Percentiles rank a stretch among this genome's conserved stretches.
phyloP scores from a whole-genome alignment of 2,797 vertebrate genomes.

The Holocentrus rufus region DNA sequence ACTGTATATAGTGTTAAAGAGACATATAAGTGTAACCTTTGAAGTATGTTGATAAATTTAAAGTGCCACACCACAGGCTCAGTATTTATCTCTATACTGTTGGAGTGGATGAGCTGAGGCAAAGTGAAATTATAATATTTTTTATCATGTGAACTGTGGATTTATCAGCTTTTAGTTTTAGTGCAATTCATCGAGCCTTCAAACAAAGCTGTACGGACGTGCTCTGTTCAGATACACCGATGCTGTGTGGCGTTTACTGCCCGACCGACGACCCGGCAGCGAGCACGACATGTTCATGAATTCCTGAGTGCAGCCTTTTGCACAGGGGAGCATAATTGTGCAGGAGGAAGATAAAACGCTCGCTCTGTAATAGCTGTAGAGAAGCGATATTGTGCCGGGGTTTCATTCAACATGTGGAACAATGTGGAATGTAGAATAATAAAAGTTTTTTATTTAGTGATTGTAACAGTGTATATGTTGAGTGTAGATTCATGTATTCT shows the following conservation, averaged over 20 bases:
- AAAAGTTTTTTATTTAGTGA: slow-evolving; percentile 15
- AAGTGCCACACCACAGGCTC: not conserved
- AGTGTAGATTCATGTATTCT: slow-evolving; percentile 23
- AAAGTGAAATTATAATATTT: slow-evolving; percentile 29
- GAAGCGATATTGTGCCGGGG: not conserved
- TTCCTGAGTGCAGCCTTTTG: slow-evolving; percentile 14
- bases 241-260: slow-evolving; percentile 17
- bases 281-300: not conserved
- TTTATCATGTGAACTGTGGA: slow-evolving; percentile 30
- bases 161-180: slow-evolving; percentile 8
- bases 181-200: not conserved
- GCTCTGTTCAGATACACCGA: slow-evolving; percentile 15
- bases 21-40: slow-evolving; percentile 10
- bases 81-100: not conserved
- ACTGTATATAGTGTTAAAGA: slow-evolving; percentile 34
- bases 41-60: not conserved
- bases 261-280: not conserved
- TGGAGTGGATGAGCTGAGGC: slow-evolving; percentile 10
- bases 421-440: slow-evolving; percentile 3
- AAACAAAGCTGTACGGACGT: not conserved
- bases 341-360: slow-evolving; percentile 1
- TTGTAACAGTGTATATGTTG: slow-evolving; percentile 20
- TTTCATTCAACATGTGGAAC: not conserved
- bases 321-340: slow-evolving; percentile 11
- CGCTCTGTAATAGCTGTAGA: not conserved